Conservation (phyloP, 1,140 invertebrate genomes). For the Drosophila asahinai region DNA sequence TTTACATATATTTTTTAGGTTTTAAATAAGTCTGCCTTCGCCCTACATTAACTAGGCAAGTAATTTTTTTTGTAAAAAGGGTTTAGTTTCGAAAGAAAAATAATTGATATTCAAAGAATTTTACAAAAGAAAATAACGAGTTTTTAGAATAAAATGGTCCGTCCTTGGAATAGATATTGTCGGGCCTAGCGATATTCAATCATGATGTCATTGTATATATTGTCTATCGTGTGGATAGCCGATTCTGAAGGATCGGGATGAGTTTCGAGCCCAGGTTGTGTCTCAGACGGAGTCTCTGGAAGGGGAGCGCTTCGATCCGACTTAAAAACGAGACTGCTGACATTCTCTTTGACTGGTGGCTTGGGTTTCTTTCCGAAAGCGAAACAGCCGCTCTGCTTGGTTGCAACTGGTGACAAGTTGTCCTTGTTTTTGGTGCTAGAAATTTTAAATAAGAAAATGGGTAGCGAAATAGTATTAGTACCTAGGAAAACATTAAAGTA, state of each 20-base stretch:
- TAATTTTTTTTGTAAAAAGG: background rate
- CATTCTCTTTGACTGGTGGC: slow-evolving; percentile 25
- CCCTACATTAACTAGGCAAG: background rate
- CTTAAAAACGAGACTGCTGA: background rate
- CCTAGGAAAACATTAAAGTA: too few species aligned
- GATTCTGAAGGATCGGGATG: slow-evolving; percentile 4
- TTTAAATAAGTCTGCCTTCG: background rate
- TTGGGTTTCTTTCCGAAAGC: slow-evolving; percentile 77
- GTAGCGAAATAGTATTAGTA: background rate
- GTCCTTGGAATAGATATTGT: background rate
- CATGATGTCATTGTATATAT: slow-evolving; percentile 67
- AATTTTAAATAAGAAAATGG: background rate
- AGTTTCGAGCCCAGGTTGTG: background rate
- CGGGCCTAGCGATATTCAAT: slow-evolving; percentile 37
- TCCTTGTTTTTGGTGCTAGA: slow-evolving; percentile 73
- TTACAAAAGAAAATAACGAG: background rate
- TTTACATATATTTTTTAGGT: background rate
- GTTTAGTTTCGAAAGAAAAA: background rate
- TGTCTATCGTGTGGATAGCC: slow-evolving; percentile 66
- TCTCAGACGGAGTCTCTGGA: slow-evolving; percentile 9
- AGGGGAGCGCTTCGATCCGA: background rate
- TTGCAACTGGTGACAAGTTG: slow-evolving; percentile 77
- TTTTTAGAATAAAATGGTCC: too few species aligned
- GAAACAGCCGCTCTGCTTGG: slow-evolving; percentile 78
- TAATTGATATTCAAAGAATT: background rate